Base-by-base conservation (phyloP, 2,888 invertebrate genomes). In the Deilephila porcellus region DNA sequence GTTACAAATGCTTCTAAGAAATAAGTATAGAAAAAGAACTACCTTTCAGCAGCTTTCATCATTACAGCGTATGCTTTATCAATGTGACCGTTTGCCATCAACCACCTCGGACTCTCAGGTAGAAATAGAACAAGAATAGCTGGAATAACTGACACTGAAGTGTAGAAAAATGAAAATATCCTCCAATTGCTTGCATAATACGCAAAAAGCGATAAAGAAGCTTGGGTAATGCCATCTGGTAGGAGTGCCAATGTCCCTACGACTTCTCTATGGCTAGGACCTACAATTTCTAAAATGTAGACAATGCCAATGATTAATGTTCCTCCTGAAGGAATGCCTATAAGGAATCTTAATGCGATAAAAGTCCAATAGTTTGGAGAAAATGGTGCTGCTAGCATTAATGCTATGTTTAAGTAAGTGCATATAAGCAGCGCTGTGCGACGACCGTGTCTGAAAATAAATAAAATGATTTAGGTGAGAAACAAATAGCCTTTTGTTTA, bases 301-400 rank as follows among this genome's bases (percentile, higher is more conserved):
- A 91, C 86, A 52, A 89, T 74, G 29, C 86, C 83, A 11, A 88
- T 84, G 29, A 97, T 96, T 95, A 97, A 96, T 0, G 96, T 96
- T 19, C 97, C 97, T 64, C 97, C 97, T 1, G 97, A 96, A 8
- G 97, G 96, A 70, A 96, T 87, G 0, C 97, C 97, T 34, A 96
- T 95, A 7, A 97, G 84, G 81, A 97, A 96, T 77, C 97, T 81
- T 71, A 96, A 88, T 0, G 95, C 62, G 53, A 96, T 94, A 80
- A 97, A 97, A 5, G 82, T 79, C 88, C 89, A 90, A 72, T 86
- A 91, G 75, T 95, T 96, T 5, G 97, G 96, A 1, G 96, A 95
- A 71, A 96, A 91, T 0, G 97, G 96, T n/a, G 96, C 96, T 0
- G 93, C 92, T 34, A 96, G 90, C 77, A 97, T 97, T 17, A 96